These are phyloP conservation scores for Bombyx huttoni DNA, from an alignment of 2,888 invertebrate genomes.

Conservation along the genomic window DNA sequence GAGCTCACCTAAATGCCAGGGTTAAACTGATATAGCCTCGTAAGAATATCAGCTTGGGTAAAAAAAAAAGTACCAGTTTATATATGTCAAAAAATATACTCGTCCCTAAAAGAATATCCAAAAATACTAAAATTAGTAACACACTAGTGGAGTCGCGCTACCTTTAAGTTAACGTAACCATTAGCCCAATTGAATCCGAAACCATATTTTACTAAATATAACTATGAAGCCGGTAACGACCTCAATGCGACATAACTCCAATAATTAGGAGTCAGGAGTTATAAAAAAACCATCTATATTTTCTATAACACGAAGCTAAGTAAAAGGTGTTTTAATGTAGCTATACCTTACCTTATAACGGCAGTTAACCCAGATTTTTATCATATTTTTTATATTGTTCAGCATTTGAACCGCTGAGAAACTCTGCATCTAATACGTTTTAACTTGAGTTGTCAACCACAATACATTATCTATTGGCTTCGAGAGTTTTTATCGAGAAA, in stretches of 20 bases:
- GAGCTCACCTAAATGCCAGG: too few species aligned
- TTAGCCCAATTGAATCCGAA: background rate
- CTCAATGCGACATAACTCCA: background rate
- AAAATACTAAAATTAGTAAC: too few species aligned
- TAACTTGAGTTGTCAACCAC: background rate
- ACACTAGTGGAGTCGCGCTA: too few species aligned
- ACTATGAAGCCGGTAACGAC: background rate
- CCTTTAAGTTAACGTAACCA: too few species aligned
- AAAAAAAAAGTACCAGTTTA: too few species aligned
- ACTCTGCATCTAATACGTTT: background rate
- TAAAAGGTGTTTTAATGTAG: constrained; percentile 5
- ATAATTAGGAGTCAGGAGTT: background rate
- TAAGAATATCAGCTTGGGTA: too few species aligned
- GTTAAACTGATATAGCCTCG: too few species aligned
- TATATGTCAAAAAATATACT: too few species aligned
- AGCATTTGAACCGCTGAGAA: background rate
- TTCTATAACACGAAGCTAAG: background rate
- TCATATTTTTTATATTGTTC: constrained; percentile 11
- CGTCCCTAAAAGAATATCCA: too few species aligned
- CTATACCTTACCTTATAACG: constrained; percentile 11
- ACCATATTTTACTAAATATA: background rate
- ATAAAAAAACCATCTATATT: background rate
- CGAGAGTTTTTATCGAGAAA: background rate
- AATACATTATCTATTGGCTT: background rate
- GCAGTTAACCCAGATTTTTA: constrained; percentile 23